A percentile compares a stretch with the other conserved stretches of the same genome.
These are phyloP conservation scores for Herpailurus yagouaroundi DNA, from an alignment of 2,113 vertebrate species.

Conservation along the genomic window DNA sequence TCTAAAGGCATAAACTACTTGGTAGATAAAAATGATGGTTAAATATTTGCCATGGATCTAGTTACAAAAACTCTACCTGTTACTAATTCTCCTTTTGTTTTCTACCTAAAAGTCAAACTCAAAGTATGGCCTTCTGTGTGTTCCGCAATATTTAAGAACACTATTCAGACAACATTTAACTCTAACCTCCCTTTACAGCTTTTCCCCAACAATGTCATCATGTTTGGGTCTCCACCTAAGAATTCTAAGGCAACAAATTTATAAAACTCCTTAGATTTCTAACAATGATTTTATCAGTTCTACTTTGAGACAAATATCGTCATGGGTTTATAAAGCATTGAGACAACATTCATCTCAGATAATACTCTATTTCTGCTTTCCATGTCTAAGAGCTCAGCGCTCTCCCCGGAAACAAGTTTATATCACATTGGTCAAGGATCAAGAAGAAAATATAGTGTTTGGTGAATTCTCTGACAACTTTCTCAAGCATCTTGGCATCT, in stretches of 20 bases:
- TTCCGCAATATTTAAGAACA: not conserved
- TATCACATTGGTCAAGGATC: not conserved
- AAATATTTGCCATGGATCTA: not conserved
- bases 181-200: not conserved
- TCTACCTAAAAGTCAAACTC: constrained; percentile 10
- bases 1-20: not conserved
- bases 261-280: not conserved
- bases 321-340: not conserved
- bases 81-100: not conserved
- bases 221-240: not conserved
- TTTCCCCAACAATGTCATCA: not conserved
- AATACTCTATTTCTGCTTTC: not conserved
- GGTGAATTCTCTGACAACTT: not conserved
- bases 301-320: not conserved
- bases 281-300: not conserved
- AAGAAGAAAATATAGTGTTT: constrained; percentile 51
- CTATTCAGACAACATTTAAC: not conserved
- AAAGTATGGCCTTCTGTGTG: not conserved
- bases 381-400: not conserved
- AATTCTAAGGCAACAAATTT: constrained; percentile 55
- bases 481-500: constrained; percentile 40
- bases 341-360: not conserved
- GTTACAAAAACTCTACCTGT: not conserved
- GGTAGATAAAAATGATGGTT: not conserved
- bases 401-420: not conserved